These are phyloP conservation scores for Drosophila histrio DNA, from an alignment of 2,888 invertebrate species.

Conservation along the genomic window DNA sequence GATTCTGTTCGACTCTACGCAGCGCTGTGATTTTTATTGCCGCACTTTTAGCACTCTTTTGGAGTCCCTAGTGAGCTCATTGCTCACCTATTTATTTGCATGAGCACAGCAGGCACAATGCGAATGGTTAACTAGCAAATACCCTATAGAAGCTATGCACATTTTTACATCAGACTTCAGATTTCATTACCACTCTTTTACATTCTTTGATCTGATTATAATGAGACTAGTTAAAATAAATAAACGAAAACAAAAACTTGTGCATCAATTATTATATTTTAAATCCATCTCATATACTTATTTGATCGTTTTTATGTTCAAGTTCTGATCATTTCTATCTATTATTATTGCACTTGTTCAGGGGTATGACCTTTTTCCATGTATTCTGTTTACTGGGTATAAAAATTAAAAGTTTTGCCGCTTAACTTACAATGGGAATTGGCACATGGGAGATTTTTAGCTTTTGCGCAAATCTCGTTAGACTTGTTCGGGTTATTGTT, in stretches of 20 bases:
- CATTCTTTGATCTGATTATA: too few relatives aligned
- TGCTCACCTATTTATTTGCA: constrained; percentile 52
- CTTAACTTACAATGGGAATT: constrained; percentile 47
- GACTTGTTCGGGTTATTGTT: constrained; percentile 1
- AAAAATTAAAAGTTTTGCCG: constrained; percentile 13
- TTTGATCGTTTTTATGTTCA: too few relatives aligned
- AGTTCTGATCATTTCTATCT: too few relatives aligned
- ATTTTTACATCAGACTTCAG: too few relatives aligned
- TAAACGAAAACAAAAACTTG: too few relatives aligned
- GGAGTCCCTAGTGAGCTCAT: constrained; percentile 24
- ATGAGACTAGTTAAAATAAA: too few relatives aligned
- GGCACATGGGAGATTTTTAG: constrained; percentile 40
- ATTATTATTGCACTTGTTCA: neutral
- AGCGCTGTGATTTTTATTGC: constrained; percentile 63
- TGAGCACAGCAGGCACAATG: neutral
- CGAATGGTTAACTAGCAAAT: neutral
- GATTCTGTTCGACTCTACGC: constrained; percentile 60
- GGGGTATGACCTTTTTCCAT: neutral
- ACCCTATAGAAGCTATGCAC: too few relatives aligned
- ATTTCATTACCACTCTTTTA: neutral
- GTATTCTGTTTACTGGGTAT: constrained; percentile 5
- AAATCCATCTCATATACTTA: too few relatives aligned
- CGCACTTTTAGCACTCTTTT: constrained; percentile 65
- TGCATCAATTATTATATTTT: too few relatives aligned
- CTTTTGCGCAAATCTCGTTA: neutral